These are phyloP conservation scores for Eucidaris tribuloides DNA, from an alignment of 35 echinoderm and acorn worm genomes.

Conservation along the genomic window DNA sequence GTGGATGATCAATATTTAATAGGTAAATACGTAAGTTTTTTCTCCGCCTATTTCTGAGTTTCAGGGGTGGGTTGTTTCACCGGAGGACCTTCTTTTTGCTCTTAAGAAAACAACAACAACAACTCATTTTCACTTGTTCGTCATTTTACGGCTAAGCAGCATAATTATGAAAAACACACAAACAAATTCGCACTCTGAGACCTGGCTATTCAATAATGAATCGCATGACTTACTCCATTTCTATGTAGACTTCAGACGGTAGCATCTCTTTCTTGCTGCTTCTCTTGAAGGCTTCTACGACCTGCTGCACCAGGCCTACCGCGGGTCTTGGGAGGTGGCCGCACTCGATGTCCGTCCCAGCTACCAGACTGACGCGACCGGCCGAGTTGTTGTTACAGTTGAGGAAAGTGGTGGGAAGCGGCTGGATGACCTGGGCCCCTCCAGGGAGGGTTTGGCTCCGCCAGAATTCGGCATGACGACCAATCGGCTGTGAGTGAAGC, in stretches of 20 bases:
- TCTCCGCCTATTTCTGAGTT: no score
- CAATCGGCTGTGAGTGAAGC: not conserved
- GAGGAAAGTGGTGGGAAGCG: not conserved
- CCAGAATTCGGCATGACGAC: not conserved
- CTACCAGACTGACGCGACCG: not conserved
- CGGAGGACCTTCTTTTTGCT: no score
- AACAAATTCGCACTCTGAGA: not conserved
- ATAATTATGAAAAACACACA: not conserved
- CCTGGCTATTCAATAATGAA: not conserved
- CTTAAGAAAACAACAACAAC: not conserved
- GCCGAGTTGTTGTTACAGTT: conserved; percentile 13
- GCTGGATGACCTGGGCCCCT: not conserved
- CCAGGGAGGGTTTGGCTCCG: not conserved
- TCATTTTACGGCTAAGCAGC: not conserved
- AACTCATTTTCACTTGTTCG: not conserved
- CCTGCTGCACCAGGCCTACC: conserved; percentile 59
- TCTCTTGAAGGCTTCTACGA: conserved; percentile 55
- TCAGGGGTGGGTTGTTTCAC: no score
- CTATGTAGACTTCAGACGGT: conserved; percentile 75
- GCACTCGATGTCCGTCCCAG: not conserved
- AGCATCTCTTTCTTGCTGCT: conserved; percentile 71
- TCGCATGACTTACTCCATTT: conserved; percentile 60
- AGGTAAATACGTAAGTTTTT: no score
- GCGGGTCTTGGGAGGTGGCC: conserved; percentile 4
- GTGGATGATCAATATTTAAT: no score